Evolutionary conservation across 2,797 vertebrate genomes (phyloP).

Genomic region (Pantherophis alleghaniensis): DNA sequence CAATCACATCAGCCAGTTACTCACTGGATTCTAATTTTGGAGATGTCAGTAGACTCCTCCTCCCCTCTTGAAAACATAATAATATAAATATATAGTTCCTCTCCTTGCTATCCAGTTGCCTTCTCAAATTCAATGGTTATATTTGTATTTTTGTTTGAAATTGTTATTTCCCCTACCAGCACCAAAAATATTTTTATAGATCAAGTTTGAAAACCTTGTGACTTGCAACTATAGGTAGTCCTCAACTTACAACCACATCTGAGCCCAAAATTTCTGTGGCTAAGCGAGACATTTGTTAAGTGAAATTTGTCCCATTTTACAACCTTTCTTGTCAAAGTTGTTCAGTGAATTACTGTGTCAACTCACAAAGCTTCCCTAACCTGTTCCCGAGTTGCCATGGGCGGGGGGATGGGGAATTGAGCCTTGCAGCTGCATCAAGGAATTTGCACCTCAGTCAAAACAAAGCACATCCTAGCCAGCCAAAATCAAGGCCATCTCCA

Average conservation of each 20-base stretch:
- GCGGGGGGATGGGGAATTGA: no score
- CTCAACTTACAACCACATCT: background rate
- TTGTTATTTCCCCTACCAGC: background rate
- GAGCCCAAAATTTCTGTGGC: background rate
- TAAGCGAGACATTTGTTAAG: background rate
- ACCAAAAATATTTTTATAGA: background rate
- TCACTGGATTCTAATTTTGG: background rate
- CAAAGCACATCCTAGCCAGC: no score
- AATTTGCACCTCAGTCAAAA: no score
- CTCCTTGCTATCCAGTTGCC: background rate
- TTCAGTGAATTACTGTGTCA: background rate
- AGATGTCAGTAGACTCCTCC: background rate
- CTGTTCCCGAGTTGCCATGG: no score
- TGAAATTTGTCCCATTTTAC: background rate
- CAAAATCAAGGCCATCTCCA: no score
- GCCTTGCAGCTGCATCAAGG: no score
- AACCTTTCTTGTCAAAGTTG: background rate
- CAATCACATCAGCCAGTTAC: background rate
- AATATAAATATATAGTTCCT: background rate
- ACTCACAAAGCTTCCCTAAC: no score
- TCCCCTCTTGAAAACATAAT: background rate
- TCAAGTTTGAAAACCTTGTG: background rate
- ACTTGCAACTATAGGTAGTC: background rate
- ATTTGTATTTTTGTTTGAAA: background rate
- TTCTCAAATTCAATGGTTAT: background rate